Conservation (phyloP, 2,113 vertebrate genomes). For the Sebastes fasciatus region DNA sequence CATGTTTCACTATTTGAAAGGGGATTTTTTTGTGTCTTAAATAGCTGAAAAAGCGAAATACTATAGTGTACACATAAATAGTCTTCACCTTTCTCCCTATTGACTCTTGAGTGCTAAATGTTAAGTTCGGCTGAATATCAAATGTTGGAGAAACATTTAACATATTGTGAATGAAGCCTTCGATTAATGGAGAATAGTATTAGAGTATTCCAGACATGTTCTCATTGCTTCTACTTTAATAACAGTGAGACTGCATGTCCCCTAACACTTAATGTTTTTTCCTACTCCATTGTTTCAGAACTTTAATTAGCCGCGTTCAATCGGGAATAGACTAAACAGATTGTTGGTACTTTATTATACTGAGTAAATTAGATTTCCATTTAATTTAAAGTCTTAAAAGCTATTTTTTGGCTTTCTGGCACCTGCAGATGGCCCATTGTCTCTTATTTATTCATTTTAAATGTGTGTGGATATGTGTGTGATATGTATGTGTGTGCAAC, state of each 20-base stretch:
- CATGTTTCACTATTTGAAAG: not conserved
- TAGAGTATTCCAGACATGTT: constrained; percentile 40
- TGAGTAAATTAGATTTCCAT: constrained; percentile 50
- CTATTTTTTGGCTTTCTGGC: constrained; percentile 10
- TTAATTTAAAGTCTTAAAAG: constrained; percentile 47
- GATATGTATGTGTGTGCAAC: not conserved
- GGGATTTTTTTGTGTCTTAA: not conserved
- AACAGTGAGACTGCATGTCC: constrained; percentile 16
- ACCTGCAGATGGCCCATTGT: constrained; percentile 8
- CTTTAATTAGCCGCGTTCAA: constrained; percentile 59
- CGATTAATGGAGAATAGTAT: not conserved
- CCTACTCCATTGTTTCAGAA: constrained; percentile 44
- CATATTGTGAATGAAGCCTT: not conserved
- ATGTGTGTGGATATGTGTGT: not conserved
- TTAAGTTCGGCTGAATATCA: not conserved
- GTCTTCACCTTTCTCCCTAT: not conserved
- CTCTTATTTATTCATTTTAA: constrained; percentile 11
- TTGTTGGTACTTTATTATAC: constrained; percentile 50
- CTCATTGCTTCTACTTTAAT: constrained; percentile 26
- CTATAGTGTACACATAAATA: not conserved
- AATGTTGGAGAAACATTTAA: not conserved
- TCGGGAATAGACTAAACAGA: constrained; percentile 44
- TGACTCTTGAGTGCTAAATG: not conserved
- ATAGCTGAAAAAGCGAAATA: not conserved
- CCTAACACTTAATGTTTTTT: constrained; percentile 33